Conservation (phyloP, 92 coral and sea anemone species). For the Actinernus sp. region DNA sequence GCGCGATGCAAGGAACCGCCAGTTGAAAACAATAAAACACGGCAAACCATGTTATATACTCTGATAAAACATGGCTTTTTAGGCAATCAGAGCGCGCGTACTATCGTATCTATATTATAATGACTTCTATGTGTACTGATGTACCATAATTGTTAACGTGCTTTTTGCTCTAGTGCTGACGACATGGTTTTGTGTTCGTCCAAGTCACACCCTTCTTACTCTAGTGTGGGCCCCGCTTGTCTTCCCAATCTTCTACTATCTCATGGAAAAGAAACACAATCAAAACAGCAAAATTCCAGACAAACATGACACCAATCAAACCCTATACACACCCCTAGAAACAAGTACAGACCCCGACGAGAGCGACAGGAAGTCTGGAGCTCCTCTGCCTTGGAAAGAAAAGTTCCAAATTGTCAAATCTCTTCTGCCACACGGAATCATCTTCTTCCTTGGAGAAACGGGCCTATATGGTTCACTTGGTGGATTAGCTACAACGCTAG, state of each 20-base stretch:
- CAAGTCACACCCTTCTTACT: neutral
- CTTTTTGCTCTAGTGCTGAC: too few relatives aligned
- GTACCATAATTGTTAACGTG: too few relatives aligned
- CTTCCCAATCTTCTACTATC: neutral
- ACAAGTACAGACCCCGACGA: neutral
- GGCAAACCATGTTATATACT: too few relatives aligned
- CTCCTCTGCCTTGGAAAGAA: neutral
- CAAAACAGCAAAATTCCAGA: neutral
- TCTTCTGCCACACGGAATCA: neutral
- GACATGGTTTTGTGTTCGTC: neutral
- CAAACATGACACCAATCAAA: neutral
- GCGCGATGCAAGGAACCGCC: too few relatives aligned
- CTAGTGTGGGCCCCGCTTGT: neutral
- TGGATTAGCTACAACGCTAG: conserved; percentile 1
- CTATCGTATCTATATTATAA: too few relatives aligned
- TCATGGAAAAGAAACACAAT: neutral
- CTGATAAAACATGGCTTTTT: too few relatives aligned
- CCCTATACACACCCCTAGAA: neutral
- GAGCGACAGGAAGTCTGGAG: neutral
- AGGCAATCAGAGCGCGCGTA: too few relatives aligned
- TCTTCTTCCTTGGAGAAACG: neutral
- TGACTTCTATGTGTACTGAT: too few relatives aligned
- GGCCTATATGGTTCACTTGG: neutral
- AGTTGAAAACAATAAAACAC: too few relatives aligned
- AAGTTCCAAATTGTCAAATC: neutral